These are phyloP conservation scores for Sphyrna mokarran DNA, from an alignment of 2,113 vertebrate species.

Conservation along the genomic window DNA sequence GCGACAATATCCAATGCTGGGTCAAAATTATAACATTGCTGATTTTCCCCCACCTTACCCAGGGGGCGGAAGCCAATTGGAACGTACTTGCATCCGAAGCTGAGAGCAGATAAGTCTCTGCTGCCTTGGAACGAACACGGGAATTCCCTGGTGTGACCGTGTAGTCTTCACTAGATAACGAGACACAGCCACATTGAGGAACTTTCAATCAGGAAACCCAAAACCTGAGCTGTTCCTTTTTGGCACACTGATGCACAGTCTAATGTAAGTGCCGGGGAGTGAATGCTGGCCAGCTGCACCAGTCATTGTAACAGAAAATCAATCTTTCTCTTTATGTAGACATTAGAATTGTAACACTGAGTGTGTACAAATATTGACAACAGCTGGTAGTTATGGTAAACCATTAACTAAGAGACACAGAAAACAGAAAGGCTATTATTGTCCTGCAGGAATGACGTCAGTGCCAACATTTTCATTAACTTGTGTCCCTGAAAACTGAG, in stretches of 20 bases:
- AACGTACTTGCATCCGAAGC: not conserved
- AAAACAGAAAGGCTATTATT: not conserved
- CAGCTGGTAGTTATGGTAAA: not conserved
- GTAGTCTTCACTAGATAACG: not conserved
- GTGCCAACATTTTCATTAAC: not conserved
- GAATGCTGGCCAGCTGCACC: not conserved
- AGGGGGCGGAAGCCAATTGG: not conserved
- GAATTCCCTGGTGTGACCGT: not conserved
- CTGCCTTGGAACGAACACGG: not conserved
- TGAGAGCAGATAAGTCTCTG: too few species aligned
- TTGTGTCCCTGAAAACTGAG: not conserved
- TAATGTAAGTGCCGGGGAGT: not conserved
- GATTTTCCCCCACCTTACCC: not conserved
- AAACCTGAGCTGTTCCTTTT: not conserved
- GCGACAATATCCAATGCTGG: not conserved
- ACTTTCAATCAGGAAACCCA: not conserved
- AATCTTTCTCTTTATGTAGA: not conserved
- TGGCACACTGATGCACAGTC: not conserved
- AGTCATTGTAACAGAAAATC: not conserved
- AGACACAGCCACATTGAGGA: not conserved
- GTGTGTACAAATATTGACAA: conserved; percentile 5
- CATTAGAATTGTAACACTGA: not conserved
- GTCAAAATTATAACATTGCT: not conserved
- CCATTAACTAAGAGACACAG: not conserved
- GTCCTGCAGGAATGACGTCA: not conserved